phyloP scores from a whole-genome alignment of 2,113 vertebrate genomes.

The Pogona vitticeps region DNA sequence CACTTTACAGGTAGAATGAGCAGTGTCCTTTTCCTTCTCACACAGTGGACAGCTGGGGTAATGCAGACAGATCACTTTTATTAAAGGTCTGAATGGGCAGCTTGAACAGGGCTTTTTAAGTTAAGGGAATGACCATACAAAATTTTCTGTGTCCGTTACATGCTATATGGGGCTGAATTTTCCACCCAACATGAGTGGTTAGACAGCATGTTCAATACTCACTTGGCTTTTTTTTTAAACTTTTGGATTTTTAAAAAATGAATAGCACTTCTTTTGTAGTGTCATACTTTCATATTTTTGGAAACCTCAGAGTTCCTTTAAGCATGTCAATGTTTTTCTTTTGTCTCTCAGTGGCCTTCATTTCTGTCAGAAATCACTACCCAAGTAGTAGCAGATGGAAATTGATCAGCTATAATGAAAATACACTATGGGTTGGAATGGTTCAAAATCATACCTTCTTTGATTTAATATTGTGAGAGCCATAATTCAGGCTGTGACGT shows the following conservation, averaged over 20 bases:
- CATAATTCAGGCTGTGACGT: neutral
- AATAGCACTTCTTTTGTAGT: too few species aligned
- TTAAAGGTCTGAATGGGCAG: too few species aligned
- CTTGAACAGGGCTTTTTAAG: too few species aligned
- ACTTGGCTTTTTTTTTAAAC: neutral
- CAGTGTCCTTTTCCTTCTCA: too few species aligned
- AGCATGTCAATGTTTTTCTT: neutral
- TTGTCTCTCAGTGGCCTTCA: neutral
- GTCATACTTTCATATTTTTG: too few species aligned
- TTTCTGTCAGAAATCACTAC: neutral
- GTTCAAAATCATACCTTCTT: neutral
- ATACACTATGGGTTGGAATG: neutral
- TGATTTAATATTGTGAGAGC: neutral
- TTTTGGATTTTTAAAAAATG: neutral
- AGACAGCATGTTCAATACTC: neutral
- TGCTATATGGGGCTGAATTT: too few species aligned
- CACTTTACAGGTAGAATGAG: too few species aligned
- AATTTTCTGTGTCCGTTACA: too few species aligned
- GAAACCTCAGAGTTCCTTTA: neutral
- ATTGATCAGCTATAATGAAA: neutral
- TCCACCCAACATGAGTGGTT: neutral
- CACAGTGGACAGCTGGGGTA: too few species aligned
- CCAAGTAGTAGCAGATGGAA: neutral
- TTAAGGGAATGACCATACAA: too few species aligned
- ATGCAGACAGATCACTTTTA: too few species aligned